phyloP scores from a whole-genome alignment of 2,888 invertebrate genomes.

The Polyommatus iphigenia region DNA sequence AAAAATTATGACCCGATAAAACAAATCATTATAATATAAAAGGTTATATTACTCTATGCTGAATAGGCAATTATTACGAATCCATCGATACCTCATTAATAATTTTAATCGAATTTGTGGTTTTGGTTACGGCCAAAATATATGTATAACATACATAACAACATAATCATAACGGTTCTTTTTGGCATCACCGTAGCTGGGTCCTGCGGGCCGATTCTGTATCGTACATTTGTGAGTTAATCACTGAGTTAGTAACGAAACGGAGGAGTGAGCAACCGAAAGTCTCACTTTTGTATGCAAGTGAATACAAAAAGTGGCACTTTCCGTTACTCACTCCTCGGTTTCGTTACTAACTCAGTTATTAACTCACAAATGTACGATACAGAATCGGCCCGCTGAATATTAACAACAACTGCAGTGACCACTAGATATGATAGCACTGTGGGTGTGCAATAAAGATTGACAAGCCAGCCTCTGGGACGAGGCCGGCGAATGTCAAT shows the following conservation, averaged over 20 bases:
- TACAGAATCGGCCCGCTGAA: no score
- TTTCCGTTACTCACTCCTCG: no score
- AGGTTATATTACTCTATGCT: not conserved
- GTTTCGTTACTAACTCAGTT: no score
- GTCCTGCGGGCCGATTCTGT: no score
- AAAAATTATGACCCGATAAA: not conserved
- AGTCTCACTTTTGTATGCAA: no score
- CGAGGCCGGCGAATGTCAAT: conserved; percentile 67
- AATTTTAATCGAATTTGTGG: not conserved
- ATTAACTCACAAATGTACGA: no score
- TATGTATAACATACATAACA: no score
- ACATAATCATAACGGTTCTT: not conserved
- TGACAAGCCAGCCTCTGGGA: conserved; percentile 60
- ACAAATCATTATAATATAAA: not conserved
- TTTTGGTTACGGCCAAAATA: not conserved
- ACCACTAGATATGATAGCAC: conserved; percentile 54
- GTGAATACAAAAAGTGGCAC: no score
- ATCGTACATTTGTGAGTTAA: no score
- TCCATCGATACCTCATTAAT: not conserved
- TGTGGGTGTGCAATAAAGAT: conserved; percentile 62
- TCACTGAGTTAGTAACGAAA: no score
- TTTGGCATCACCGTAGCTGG: not conserved
- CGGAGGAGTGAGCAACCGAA: no score
- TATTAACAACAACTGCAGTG: conserved; percentile 43
- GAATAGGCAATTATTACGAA: not conserved